Evolutionary conservation across 2,888 invertebrate genomes (phyloP), one percentile per base, ranked within the genome.

Genomic region (Diarsia dahlii): DNA sequence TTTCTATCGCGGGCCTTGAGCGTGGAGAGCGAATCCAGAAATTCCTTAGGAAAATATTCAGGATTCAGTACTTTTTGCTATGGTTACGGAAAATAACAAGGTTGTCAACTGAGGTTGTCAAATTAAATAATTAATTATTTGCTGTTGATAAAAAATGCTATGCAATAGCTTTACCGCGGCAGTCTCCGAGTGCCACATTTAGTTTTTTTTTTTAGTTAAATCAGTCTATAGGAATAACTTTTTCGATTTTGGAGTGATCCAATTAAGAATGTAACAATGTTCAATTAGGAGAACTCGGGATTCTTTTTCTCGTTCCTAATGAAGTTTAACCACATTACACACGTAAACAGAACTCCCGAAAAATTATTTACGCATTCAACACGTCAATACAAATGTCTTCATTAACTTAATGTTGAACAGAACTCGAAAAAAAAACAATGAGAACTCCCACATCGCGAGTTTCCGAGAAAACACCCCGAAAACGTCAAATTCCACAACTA

Each of bases 401-500:
- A 95, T 96, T 95, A 94, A 90, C 89, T 73, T 89, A 91, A 92
- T 89, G 87, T 82, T 84, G 85, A 84, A 85, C 87, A 89, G 88
- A 78, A 89, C 90, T 90, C 85, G 84, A 85, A 82, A 78, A 86
- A 93, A 95, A 95, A 93, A 93, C 90, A 87, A 71, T 10, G 76
- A 86, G 94, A 92, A 93, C 95, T 92, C 95, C 95, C 96, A 95
- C 94, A 94, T 92, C 91, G 95, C 82, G 83, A 88, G 87, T 92
- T 94, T 95, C 95, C 93, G 80, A 91, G 95, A 95, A 95, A 95
- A 95, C 91, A 92, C 84, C 84, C 86, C 92, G 93, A 95, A 94
- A 90, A 87, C 92, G 87, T 88, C 91, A 94, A 93, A 95, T 95
- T 93, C 94, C 94, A 84, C 90, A 83, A 90, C 93, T 92, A 92